Evolutionary conservation across 2,888 invertebrate species (phyloP), one percentile per base, ranked within the genome.

Genomic region (Andrena chrysosceles): DNA sequence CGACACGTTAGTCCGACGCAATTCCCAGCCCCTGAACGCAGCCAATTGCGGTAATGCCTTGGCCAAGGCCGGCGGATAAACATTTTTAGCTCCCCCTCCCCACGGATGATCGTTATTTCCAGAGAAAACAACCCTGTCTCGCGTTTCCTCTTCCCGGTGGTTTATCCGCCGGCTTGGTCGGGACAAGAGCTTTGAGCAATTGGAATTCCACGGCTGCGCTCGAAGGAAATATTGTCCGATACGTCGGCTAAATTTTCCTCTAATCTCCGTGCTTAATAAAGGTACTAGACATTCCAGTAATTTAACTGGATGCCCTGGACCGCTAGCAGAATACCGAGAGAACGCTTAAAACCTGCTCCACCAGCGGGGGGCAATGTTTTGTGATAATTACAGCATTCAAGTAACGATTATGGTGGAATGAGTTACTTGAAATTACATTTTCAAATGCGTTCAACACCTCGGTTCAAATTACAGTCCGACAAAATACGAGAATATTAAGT

Each of bases 11-110:
- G 42, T 60, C 54, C 35, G 60, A 70, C 72, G 70, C 73, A 79
- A 72, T 83, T 87, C 78, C 70, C 77, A 62, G 49, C 56, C 49
- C 42, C 71, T 88, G 81, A 89, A 77, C 76, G 87, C 73, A 74
- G 85, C 85, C 89, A 87, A 87, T 87, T 87, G 87, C 77, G 85
- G 87, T 88, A 88, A 88, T 86, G 77, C 84, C 72, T 80, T 70
- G 82, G 77, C 78, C 56, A 54, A 31, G 54, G 33, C 59, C 67
- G 62, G 35, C 54, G 77, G 59, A 68, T 77, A 75, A 80, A 78
- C 77, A 84, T 78, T 86, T 75, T 78, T 74, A 80, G 48, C 35
- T 42, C 26, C 5, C 29, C 73, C 42, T 42, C 54, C 48, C 56
- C 69, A 35, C 56, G 77, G 88, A 84, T 52, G 82, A 82, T 81